These are phyloP conservation scores for Amblyopsis hoosieri DNA, from an alignment of 2,797 vertebrate genomes.

Conservation along the genomic window DNA sequence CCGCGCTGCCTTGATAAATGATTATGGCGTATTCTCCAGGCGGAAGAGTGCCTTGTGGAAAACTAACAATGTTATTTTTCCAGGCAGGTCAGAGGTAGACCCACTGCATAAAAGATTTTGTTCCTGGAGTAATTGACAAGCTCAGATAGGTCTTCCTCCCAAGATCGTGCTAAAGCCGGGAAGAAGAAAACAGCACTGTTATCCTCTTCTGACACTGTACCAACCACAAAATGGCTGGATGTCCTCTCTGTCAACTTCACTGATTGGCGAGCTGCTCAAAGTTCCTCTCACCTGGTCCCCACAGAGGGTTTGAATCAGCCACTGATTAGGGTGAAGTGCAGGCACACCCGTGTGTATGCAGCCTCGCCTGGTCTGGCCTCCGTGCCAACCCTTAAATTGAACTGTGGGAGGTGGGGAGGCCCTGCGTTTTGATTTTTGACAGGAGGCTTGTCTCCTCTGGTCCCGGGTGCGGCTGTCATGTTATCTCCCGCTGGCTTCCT, in stretches of 20 bases:
- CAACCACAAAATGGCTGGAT: conserved; percentile 53
- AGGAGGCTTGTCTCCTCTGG: conserved; percentile 19
- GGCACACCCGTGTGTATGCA: conserved; percentile 52
- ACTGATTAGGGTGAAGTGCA: conserved; percentile 72
- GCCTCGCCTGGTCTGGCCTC: conserved; percentile 45
- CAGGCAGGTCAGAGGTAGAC: conserved; percentile 7
- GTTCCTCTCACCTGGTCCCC: conserved; percentile 58
- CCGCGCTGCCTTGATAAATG: not conserved
- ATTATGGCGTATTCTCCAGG: conserved; percentile 2
- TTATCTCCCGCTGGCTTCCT: conserved; percentile 23
- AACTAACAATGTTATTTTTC: conserved; percentile 2
- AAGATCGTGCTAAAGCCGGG: conserved; percentile 1
- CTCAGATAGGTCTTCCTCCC: conserved; percentile 20
- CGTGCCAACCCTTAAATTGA: conserved; percentile 62
- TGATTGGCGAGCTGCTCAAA: conserved; percentile 63
- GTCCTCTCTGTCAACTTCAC: conserved; percentile 48
- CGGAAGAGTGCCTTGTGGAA: not conserved
- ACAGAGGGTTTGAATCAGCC: conserved; percentile 63
- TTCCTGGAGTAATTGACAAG: conserved; percentile 26
- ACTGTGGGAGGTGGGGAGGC: conserved; percentile 45
- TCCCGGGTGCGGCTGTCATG: conserved; percentile 22
- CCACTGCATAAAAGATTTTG: conserved; percentile 30
- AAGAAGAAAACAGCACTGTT: conserved; percentile 61
- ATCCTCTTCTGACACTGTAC: conserved; percentile 57
- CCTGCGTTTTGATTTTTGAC: conserved; percentile 32